Percentiles rank a stretch among this genome's conserved stretches.
Conservation (phyloP, 2,797 vertebrate genomes). For the Amniataba percoides region DNA sequence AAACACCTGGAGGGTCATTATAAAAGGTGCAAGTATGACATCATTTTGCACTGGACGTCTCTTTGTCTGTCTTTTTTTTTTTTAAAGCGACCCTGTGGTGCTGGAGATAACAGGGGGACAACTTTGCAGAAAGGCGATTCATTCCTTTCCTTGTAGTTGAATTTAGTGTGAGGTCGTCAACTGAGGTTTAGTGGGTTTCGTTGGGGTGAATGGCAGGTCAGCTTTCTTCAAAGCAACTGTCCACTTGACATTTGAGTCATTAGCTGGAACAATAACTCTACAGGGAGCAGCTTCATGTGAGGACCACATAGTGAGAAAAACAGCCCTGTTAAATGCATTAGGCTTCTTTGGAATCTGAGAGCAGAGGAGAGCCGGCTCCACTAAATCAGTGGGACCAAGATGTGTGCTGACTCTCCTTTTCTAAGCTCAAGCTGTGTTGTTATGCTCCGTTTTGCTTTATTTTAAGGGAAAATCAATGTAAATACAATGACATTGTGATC, state of each 20-base stretch:
- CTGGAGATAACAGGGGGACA: too few species aligned
- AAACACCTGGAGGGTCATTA: neutral
- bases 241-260: neutral
- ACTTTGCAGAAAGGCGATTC: neutral
- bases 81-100: too few species aligned
- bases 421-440: constrained; percentile 3
- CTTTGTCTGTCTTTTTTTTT: too few species aligned
- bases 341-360: neutral
- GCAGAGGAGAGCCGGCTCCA: neutral
- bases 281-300: neutral
- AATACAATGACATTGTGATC: neutral
- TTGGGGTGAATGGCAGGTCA: neutral
- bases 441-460: neutral
- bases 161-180: too few species aligned
- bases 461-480: neutral
- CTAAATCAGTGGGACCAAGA: neutral
- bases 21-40: neutral
- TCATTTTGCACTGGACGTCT: neutral
- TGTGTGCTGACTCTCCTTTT: neutral
- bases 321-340: neutral
- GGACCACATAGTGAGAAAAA: neutral
- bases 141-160: neutral
- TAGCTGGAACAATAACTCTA: neutral
- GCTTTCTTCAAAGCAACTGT: neutral
- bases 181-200: neutral